A percentile compares a stretch with the other conserved stretches of the same genome.
Conservation (phyloP, 53 echinoderm and acorn worm species). For the Holothuria scabra region DNA sequence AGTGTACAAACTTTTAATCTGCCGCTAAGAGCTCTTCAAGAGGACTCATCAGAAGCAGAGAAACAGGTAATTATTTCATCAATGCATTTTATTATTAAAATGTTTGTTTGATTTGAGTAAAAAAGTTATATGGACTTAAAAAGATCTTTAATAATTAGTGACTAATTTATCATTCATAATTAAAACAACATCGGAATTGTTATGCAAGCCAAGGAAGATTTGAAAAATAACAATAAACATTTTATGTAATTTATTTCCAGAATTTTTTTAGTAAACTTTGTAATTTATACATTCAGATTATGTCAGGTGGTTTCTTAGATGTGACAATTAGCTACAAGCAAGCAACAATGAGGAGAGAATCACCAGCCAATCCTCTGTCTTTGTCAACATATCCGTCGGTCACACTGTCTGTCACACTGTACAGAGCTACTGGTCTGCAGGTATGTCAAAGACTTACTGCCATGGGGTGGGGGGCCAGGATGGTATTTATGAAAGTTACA, state of each 20-base stretch:
- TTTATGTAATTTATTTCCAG: too few species aligned
- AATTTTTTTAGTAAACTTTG: too few species aligned
- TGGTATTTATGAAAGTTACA: not conserved
- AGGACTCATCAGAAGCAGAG: slow-evolving; percentile 49
- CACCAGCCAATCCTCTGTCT: not conserved
- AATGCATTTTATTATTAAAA: too few species aligned
- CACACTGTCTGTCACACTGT: slow-evolving; percentile 76
- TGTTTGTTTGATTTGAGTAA: too few species aligned
- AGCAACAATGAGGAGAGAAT: slow-evolving; percentile 39
- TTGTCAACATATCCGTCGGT: slow-evolving; percentile 64
- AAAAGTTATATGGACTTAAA: too few species aligned
- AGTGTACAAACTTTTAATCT: slow-evolving; percentile 96
- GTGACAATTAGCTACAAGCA: slow-evolving; percentile 91
- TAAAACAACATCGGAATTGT: too few species aligned
- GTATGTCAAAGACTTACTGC: too few species aligned
- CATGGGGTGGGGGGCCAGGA: too few species aligned
- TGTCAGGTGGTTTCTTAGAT: slow-evolving; percentile 81
- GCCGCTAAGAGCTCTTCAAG: slow-evolving; percentile 77
- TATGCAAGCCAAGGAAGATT: too few species aligned
- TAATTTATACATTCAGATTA: not conserved
- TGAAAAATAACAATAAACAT: too few species aligned
- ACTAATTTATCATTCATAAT: too few species aligned
- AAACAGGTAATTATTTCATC: slow-evolving; percentile 47
- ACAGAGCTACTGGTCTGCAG: slow-evolving; percentile 95
- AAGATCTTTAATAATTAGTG: too few species aligned